These are phyloP conservation scores for Dasyurus viverrinus DNA, from an alignment of 2,113 vertebrate species.

Conservation along the genomic window DNA sequence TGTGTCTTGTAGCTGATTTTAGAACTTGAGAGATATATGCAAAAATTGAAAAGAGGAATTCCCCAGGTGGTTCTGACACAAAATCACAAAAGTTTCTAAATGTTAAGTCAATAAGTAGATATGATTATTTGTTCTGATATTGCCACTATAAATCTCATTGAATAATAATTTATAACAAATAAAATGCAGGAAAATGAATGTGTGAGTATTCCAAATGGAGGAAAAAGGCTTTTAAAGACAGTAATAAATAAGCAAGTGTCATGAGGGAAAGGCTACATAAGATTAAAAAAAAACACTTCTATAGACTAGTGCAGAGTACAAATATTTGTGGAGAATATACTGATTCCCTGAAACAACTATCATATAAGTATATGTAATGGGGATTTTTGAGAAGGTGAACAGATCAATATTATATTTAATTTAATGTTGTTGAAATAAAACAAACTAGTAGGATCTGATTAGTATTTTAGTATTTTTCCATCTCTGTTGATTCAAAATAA, in stretches of 20 bases:
- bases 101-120: neutral
- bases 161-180: conserved; percentile 74
- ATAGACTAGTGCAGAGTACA: conserved; percentile 50
- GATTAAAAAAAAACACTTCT: conserved; percentile 77
- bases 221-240: conserved; percentile 70
- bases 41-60: conserved; percentile 45
- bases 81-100: conserved; percentile 57
- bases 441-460: neutral
- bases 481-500: neutral
- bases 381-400: conserved; percentile 50
- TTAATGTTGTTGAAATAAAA: conserved; percentile 17
- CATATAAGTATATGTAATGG: conserved; percentile 3
- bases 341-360: conserved; percentile 48
- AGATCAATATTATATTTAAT: neutral
- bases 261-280: conserved; percentile 64
- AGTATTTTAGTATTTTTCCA: neutral
- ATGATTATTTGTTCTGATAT: conserved; percentile 48
- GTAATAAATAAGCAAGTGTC: conserved; percentile 78
- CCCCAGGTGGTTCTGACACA: conserved; percentile 57
- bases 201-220: conserved; percentile 62
- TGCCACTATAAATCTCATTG: conserved; percentile 68
- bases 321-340: conserved; percentile 64
- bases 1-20: neutral
- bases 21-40: conserved; percentile 33
- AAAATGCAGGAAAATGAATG: conserved; percentile 68